A percentile compares a stretch with the other conserved stretches of the same genome.
Evolutionary conservation across 1,140 invertebrate genomes (phyloP).

Genomic region (Lanistes nyassanus): DNA sequence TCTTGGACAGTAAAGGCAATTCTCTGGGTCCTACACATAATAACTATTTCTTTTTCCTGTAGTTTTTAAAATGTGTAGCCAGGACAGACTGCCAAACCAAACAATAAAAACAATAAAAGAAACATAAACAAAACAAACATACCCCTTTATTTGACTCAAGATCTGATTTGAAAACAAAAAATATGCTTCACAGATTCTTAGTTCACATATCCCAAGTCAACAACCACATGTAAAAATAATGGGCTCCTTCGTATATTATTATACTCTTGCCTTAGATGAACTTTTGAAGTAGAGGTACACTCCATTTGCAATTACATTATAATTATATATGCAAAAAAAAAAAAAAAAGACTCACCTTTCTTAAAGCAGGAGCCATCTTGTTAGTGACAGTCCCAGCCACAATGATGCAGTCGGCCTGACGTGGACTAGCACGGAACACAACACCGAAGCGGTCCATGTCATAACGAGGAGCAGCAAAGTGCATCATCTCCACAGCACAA

Average conservation of each 20-base stretch:
- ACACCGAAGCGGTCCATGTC: conserved; percentile 94
- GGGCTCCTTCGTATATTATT: too few relatives aligned
- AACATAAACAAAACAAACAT: neutral
- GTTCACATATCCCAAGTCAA: too few relatives aligned
- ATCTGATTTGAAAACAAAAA: too few relatives aligned
- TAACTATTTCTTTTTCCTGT: neutral
- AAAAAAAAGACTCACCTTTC: conserved; percentile 75
- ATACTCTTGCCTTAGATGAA: too few relatives aligned
- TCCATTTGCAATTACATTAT: neutral
- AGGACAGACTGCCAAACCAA: too few relatives aligned
- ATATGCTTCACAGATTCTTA: too few relatives aligned
- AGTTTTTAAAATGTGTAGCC: too few relatives aligned
- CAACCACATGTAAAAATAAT: too few relatives aligned
- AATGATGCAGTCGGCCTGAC: conserved; percentile 93
- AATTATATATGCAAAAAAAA: neutral
- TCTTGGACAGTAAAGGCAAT: neutral
- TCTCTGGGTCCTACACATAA: neutral
- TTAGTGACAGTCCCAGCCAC: conserved; percentile 98
- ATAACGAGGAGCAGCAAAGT: conserved; percentile 96
- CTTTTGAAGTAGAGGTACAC: too few relatives aligned
- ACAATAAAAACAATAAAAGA: neutral
- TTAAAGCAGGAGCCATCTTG: conserved; percentile 98
- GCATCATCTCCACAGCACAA: conserved; percentile 99
- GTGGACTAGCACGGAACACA: conserved; percentile 95
- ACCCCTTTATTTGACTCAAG: neutral